Base-by-base conservation (phyloP, 2,113 vertebrate species). In the Syngnathoides biaculeatus region DNA sequence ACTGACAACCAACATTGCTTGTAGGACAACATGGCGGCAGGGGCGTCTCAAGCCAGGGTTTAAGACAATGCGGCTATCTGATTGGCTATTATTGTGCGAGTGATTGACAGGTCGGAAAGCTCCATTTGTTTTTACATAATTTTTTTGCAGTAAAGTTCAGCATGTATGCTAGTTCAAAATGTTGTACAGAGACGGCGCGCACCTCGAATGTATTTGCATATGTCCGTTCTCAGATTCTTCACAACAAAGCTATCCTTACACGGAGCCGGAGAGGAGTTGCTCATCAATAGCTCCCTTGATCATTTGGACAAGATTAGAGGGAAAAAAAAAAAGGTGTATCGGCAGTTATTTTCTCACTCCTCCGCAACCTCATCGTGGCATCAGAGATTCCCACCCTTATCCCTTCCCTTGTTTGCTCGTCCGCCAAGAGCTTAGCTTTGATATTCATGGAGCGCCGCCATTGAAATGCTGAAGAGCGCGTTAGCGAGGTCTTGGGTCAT, bases 331-430 rank as follows among this genome's bases (percentile, higher is more conserved):
- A 74, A 66, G 59, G 79, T 82, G 75, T 67, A 68, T 86, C 77
- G 73, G 82, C 85, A 86, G 68, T 83, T 86, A 87, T 86, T 86
- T 79, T 57, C 65, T 73, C 63, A 43, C 40, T 79, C 69, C 71
- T 38, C 65, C 59, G 64, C 30, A 35, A 35, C 64, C 77, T 83
- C 70, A 77, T 87, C 82, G 80, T 86, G 84, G 79, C 78, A 62
- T 76, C 69, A 64, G 81, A 82, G 80, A 79, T 73, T 17, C 14
- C 13, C 14, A 2, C 48, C 72, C 30, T 53, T 62, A 20, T 38
- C 73, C 77, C 65, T 64, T 59, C 68, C 45, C 22, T 64, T 59
- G 14, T 77, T 85, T 70, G 64, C 45, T 67, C 78, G 79, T 87
- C 87, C 65, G 68, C 84, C 78, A 82, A 64, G 27, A 72, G 62